Percentiles rank a stretch among this genome's conserved stretches.
Conservation (phyloP, 2,888 invertebrate genomes). For the Rotaria sp. region DNA sequence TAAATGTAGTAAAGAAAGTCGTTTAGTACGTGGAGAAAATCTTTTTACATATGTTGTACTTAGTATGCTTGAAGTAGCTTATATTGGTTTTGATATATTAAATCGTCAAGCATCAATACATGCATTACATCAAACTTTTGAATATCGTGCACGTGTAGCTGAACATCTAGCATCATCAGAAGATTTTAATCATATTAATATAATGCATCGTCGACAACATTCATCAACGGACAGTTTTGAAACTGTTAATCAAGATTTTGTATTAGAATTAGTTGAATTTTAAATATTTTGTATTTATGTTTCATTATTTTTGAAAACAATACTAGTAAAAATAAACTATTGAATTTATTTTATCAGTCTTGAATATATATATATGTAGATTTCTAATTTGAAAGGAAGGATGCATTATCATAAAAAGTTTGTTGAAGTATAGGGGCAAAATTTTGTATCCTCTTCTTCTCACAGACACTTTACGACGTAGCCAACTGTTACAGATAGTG, state of each 20-base stretch:
- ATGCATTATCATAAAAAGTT: too few relatives aligned
- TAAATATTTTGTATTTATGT: not conserved
- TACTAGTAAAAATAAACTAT: too few relatives aligned
- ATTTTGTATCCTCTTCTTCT: too few relatives aligned
- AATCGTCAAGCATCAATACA: slow-evolving; percentile 6
- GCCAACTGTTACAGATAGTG: too few relatives aligned
- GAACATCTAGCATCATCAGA: not conserved
- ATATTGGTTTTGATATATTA: not conserved
- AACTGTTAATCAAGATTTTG: not conserved
- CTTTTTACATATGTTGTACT: not conserved
- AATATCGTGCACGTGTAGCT: not conserved
- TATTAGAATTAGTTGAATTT: not conserved
- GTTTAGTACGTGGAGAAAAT: not conserved
- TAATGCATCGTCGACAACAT: not conserved
- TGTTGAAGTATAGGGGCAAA: too few relatives aligned
- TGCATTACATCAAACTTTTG: slow-evolving; percentile 15
- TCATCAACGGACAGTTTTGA: not conserved
- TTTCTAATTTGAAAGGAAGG: too few relatives aligned
- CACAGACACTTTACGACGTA: too few relatives aligned
- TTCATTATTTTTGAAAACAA: too few relatives aligned
- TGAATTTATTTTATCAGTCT: too few relatives aligned
- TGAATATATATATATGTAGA: too few relatives aligned
- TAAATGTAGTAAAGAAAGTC: not conserved
- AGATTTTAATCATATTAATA: not conserved
- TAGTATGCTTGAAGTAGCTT: not conserved